Evolutionary conservation across 2,888 invertebrate species (phyloP), one percentile per base, ranked within the genome.

Genomic region (Acleris emargana): DNA sequence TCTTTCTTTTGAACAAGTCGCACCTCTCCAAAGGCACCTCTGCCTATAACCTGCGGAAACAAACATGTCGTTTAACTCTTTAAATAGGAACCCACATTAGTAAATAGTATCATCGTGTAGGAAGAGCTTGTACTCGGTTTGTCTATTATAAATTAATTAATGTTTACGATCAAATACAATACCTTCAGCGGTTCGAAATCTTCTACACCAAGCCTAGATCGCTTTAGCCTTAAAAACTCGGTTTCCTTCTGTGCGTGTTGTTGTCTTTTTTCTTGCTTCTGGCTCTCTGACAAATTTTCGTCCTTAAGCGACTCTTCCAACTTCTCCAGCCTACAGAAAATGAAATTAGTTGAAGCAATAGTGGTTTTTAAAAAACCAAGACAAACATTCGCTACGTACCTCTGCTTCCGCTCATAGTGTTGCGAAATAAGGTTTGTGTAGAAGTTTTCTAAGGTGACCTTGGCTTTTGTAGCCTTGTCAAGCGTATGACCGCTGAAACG

Each of bases 181-280:
- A 99, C 97, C 93, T 99, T 99, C 68, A 99, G 94, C 16, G 99
- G 98, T 86, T 99, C 99, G 85, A 99, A 99, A 91, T 99, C 99
- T 89, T 99, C 98, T 28, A 99, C 99, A 53, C 98, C 99, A 57
- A 99, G 95, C 72, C 99, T 95, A 58, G 99, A 98, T 72, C 99
- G 94, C 89, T 99, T 99, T 74, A 99, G 94, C 74, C 99, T 95
- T 72, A 99, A 95, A 90, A 99, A 99, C 92, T 99, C 99, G 16
- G 99, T 99, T 92, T 99, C 99, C 87, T 99, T 99, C 84, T 98
- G 97, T 68, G 99, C 99, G 93, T 99, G 99, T 80, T 98, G 98
- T 80, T 96, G 95, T 74, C 99, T 94, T 86, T 97, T 97, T 87
- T 98, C 98, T 83, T 97, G 97, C 87, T 98, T 98, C 90, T 99